Conservation (phyloP, 2,797 vertebrate species). For the Mionectes olivaceus region DNA sequence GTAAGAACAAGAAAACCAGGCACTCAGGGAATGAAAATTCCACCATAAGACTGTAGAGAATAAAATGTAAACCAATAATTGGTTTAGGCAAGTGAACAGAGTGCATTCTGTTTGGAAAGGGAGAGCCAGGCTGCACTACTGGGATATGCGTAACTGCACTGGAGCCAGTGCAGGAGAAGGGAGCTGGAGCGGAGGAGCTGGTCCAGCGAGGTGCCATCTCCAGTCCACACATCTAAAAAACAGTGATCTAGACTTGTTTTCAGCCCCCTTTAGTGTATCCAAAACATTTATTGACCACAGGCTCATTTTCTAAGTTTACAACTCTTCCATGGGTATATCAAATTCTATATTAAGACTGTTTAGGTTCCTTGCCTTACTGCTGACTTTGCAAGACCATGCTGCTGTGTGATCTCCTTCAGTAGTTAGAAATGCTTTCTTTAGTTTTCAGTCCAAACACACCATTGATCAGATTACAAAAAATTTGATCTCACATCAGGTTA, state of each 20-base stretch:
- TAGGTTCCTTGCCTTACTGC: not conserved
- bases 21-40: not conserved
- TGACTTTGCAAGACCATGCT: not conserved
- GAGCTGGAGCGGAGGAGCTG: not conserved
- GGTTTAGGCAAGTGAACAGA: not conserved
- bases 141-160: not conserved
- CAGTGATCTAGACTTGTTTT: not conserved
- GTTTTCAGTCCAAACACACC: not conserved
- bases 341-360: not conserved
- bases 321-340: not conserved
- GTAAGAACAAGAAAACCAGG: not conserved
- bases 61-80: not conserved
- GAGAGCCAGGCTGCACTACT: not conserved
- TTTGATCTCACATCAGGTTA: not conserved
- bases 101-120: not conserved
- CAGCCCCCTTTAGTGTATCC: not conserved
- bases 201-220: not conserved
- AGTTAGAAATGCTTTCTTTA: not conserved
- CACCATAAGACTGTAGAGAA: not conserved
- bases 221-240: not conserved
- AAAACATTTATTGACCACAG: not conserved
- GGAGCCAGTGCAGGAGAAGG: not conserved
- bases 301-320: not conserved
- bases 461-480: not conserved
- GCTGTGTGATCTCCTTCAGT: not conserved